These are phyloP conservation scores for Nothobranchius furzeri DNA, from an alignment of 2,113 vertebrate species.

Conservation along the genomic window DNA sequence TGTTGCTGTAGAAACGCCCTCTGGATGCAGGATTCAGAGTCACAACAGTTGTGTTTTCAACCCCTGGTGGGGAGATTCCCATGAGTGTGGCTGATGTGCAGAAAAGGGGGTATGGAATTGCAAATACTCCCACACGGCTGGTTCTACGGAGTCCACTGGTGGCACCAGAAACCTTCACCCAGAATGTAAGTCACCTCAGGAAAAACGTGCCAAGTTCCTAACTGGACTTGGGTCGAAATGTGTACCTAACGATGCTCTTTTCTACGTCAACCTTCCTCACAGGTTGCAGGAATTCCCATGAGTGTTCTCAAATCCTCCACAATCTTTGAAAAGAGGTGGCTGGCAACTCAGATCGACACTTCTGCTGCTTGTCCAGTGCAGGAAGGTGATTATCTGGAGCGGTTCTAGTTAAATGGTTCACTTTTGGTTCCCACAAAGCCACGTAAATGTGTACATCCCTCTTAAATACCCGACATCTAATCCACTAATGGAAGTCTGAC, in stretches of 20 bases:
- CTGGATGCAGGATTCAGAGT: constrained; percentile 44
- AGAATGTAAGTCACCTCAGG: constrained; percentile 49
- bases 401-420: too few relatives aligned
- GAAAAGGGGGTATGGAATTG: constrained; percentile 64
- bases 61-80: constrained; percentile 46
- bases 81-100: constrained; percentile 65
- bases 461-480: too few relatives aligned
- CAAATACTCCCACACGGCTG: constrained; percentile 59
- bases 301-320: constrained; percentile 72
- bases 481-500: too few relatives aligned
- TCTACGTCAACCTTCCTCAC: neutral
- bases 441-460: too few relatives aligned
- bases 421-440: too few relatives aligned
- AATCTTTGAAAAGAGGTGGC: constrained; percentile 74
- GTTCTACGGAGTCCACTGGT: constrained; percentile 56
- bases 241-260: too few relatives aligned
- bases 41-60: constrained; percentile 65
- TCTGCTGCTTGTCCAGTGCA: constrained; percentile 71
- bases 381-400: constrained; percentile 34
- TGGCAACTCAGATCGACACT: constrained; percentile 73
- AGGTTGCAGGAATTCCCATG: constrained; percentile 77
- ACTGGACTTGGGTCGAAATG: too few relatives aligned
- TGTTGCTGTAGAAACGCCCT: constrained; percentile 9
- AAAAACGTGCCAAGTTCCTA: too few relatives aligned
- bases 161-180: constrained; percentile 54